Conservation (phyloP, 2,888 invertebrate species). For the Trissolcus japonicus region DNA sequence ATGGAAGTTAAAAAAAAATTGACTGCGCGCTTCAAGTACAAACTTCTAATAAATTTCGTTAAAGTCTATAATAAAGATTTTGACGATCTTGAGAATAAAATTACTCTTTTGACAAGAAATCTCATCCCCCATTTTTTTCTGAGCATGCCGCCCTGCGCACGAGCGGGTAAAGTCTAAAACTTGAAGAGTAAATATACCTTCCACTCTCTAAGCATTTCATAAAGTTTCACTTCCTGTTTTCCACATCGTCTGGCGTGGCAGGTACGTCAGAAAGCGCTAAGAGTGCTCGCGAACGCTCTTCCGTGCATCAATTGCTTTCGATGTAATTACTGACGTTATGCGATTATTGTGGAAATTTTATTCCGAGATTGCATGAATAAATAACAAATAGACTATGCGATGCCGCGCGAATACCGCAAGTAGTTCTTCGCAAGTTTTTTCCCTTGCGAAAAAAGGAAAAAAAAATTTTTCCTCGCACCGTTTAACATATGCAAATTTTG, state of each 20-base stretch:
- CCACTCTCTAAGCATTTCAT: constrained; percentile 56
- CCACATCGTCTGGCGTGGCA: constrained; percentile 48
- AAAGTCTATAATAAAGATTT: constrained; percentile 10
- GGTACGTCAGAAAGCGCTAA: constrained; percentile 45
- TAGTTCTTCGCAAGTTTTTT: neutral
- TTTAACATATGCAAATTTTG: constrained; percentile 37
- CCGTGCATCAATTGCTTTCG: constrained; percentile 53
- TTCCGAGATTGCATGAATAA: constrained; percentile 48
- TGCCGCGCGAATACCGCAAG: constrained; percentile 23
- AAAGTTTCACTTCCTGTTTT: constrained; percentile 55
- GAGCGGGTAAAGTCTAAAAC: constrained; percentile 46
- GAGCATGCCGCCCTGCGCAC: constrained; percentile 28
- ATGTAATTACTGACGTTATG: constrained; percentile 56
- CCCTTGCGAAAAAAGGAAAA: neutral
- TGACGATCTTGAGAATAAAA: constrained; percentile 33
- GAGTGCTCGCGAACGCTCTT: constrained; percentile 44
- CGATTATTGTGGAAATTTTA: constrained; percentile 57
- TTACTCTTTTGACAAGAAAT: constrained; percentile 46
- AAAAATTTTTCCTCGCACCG: constrained; percentile 5
- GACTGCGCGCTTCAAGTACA: too few relatives aligned
- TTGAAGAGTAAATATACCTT: constrained; percentile 57
- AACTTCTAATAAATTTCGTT: too few relatives aligned
- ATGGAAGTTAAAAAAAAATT: too few relatives aligned
- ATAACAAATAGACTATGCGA: constrained; percentile 42
- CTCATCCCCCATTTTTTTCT: constrained; percentile 19